A percentile compares a stretch with the other conserved stretches of the same genome.
These are phyloP conservation scores for Microcebus griseorufus DNA, from an alignment of 2,113 vertebrate species.

Conservation along the genomic window DNA sequence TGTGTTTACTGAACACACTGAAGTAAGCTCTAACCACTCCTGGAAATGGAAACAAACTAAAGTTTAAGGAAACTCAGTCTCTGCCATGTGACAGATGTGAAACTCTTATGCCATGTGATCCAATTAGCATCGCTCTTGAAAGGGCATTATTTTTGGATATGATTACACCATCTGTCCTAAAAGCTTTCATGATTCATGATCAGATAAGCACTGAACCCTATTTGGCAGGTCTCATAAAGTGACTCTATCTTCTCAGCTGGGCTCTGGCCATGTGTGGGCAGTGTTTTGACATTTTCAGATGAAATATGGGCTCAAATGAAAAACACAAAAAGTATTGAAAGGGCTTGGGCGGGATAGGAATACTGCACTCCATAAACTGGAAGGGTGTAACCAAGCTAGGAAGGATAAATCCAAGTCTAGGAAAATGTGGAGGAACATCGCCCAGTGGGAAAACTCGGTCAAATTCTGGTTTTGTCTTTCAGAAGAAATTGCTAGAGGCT, in stretches of 20 bases:
- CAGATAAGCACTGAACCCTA: conserved; percentile 65
- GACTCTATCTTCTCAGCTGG: conserved; percentile 53
- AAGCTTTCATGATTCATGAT: conserved; percentile 57
- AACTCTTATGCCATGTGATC: conserved; percentile 51
- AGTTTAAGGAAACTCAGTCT: conserved; percentile 40
- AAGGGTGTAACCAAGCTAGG: not conserved
- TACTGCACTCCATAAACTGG: not conserved
- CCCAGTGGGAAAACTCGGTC: not conserved
- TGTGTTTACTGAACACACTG: conserved; percentile 33
- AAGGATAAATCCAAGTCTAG: not conserved
- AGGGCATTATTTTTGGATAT: conserved; percentile 73
- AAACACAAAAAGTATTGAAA: conserved; percentile 50
- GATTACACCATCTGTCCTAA: conserved; percentile 74
- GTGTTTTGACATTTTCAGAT: conserved; percentile 75
- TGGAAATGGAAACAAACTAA: conserved; percentile 31
- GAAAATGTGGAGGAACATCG: not conserved
- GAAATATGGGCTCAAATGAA: conserved; percentile 65
- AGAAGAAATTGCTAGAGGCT: not conserved
- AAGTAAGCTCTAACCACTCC: not conserved
- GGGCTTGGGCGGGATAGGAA: not conserved
- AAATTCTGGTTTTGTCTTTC: not conserved
- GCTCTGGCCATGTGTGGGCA: conserved; percentile 66
- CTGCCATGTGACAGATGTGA: conserved; percentile 68
- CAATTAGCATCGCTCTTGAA: conserved; percentile 66
- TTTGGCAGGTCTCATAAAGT: conserved; percentile 66